Percentiles rank a stretch among this genome's conserved stretches.
phyloP scores from a whole-genome alignment of 2,113 vertebrate species.

The Sinocyclocheilus grahami region DNA sequence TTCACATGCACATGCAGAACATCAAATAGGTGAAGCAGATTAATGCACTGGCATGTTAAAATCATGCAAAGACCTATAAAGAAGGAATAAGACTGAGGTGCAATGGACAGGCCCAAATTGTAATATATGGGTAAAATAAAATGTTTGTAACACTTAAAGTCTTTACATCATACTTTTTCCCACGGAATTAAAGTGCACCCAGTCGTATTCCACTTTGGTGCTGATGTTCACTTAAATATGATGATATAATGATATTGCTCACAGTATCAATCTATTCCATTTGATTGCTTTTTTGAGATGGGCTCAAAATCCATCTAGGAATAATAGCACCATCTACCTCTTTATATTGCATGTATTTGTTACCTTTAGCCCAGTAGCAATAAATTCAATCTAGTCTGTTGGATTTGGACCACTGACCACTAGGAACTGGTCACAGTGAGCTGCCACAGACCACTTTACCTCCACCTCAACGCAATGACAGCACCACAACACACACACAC shows the following conservation, averaged over 20 bases:
- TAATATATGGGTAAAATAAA: background rate
- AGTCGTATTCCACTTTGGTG: slow-evolving; percentile 61
- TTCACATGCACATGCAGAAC: slow-evolving; percentile 40
- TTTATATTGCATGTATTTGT: slow-evolving; percentile 77
- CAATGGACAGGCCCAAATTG: background rate
- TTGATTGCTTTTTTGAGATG: slow-evolving; percentile 72
- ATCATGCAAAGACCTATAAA: background rate
- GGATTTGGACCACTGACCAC: slow-evolving; percentile 76
- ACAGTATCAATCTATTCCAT: slow-evolving; percentile 77
- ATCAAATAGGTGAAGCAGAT: slow-evolving; percentile 2
- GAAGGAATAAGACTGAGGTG: background rate
- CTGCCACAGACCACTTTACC: slow-evolving; percentile 75
- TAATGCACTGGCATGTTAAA: background rate
- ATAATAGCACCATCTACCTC: slow-evolving; percentile 72
- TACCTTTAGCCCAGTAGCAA: slow-evolving; percentile 78
- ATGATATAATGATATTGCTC: slow-evolving; percentile 71
- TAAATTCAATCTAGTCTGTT: slow-evolving; percentile 79
- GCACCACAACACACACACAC: slow-evolving; percentile 19
- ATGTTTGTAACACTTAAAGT: background rate
- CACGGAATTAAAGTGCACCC: slow-evolving; percentile 39
- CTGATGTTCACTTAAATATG: slow-evolving; percentile 67
- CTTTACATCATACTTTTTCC: slow-evolving; percentile 6
- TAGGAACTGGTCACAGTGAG: slow-evolving; percentile 76
- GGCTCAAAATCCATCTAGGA: slow-evolving; percentile 72
- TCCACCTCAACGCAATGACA: slow-evolving; percentile 52